These are phyloP conservation scores for Castor canadensis DNA, from an alignment of 2,113 vertebrate species.

Conservation along the genomic window DNA sequence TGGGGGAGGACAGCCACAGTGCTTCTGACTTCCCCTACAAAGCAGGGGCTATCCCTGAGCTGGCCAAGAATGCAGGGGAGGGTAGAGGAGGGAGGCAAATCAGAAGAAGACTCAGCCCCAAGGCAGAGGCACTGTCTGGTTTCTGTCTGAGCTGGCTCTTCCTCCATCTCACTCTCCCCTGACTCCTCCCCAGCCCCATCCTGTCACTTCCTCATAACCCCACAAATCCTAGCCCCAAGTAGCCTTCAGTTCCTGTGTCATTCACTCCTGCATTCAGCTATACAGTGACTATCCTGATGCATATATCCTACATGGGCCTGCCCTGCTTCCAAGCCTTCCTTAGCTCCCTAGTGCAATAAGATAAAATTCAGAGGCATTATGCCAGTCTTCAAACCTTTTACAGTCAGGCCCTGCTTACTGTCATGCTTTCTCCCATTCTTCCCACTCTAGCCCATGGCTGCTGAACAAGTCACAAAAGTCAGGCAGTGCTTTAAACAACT, in stretches of 20 bases:
- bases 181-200: not conserved
- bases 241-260: not conserved
- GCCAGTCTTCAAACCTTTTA: not conserved
- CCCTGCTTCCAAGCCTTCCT: not conserved
- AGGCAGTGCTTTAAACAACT: not conserved
- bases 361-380: not conserved
- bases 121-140: slow-evolving; percentile 60
- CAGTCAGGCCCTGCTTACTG: not conserved
- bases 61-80: not conserved
- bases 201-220: not conserved
- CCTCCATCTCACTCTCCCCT: not conserved
- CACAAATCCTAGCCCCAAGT: not conserved
- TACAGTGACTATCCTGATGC: not conserved
- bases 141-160: slow-evolving; percentile 73
- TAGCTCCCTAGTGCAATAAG: not conserved
- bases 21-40: not conserved
- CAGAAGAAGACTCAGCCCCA: not conserved
- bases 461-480: not conserved
- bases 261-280: not conserved
- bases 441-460: not conserved
- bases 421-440: not conserved
- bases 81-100: not conserved
- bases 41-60: not conserved
- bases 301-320: not conserved
- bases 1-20: not conserved